These are phyloP conservation scores for Ginglymostoma cirratum DNA, from an alignment of 2,113 vertebrate genomes.

Conservation along the genomic window DNA sequence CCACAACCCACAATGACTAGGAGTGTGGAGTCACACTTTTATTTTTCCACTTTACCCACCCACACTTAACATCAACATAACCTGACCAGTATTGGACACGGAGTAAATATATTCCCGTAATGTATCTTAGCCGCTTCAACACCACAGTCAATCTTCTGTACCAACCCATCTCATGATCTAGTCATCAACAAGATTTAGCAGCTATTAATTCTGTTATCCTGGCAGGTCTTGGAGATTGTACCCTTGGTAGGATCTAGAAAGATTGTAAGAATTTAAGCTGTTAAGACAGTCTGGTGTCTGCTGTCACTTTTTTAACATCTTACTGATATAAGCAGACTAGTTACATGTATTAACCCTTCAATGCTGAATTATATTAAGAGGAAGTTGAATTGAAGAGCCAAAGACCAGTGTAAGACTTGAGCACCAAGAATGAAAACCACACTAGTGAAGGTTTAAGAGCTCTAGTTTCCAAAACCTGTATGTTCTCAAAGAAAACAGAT, in stretches of 20 bases:
- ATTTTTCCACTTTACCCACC: not conserved
- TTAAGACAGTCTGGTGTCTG: too few species aligned
- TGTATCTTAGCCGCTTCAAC: not conserved
- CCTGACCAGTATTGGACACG: not conserved
- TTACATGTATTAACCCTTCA: not conserved
- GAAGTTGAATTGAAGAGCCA: not conserved
- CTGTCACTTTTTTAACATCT: too few species aligned
- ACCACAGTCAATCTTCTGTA: not conserved
- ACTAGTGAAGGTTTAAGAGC: not conserved
- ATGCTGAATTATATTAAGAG: not conserved
- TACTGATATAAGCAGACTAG: too few species aligned
- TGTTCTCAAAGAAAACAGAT: not conserved
- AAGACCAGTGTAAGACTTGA: not conserved
- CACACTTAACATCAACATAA: not conserved
- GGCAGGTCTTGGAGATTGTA: too few species aligned
- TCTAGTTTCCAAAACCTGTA: not conserved
- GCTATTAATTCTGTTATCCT: too few species aligned
- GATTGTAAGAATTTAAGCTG: too few species aligned
- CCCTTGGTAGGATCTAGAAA: too few species aligned
- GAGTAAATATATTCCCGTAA: not conserved
- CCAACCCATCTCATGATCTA: not conserved
- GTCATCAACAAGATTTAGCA: not conserved
- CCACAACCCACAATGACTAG: not conserved
- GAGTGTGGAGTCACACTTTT: not conserved
- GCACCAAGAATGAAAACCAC: not conserved